Base-by-base conservation (phyloP, 1,140 invertebrate genomes). In the Asbolus verrucosus region DNA sequence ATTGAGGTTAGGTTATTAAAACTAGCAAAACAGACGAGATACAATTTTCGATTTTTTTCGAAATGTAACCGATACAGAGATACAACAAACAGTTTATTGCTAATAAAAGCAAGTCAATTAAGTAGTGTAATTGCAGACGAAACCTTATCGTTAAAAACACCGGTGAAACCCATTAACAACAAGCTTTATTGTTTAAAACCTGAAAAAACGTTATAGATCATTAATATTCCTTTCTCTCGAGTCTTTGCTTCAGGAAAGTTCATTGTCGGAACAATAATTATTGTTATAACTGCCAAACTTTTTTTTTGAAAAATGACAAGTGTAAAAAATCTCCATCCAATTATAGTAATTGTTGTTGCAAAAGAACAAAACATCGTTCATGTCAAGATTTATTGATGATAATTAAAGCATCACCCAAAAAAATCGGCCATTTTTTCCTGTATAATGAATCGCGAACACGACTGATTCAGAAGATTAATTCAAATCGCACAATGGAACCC, bases 171-270 rank as follows among this genome's bases (percentile, higher is more conserved):
- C 46, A 54, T 13, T 54, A 54, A 18, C 46, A 54, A 27, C 27
- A 54, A n/a, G 19, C 19, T 54, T 54, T 54, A 54, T 54, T 54
- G 46, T 54, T 24, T 13, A 11, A 9, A 1, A 43, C 11, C 2
- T 15, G 5, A 16, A 30, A 46, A 24, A 54, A 14, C 43, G 8
- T 11, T 6, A 43, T 2, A 6, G 16, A 8, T 50, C 33, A 11
- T 36, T 36, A 36, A 36, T 36, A 36, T 36, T 36, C 33, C 33
- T 11, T n/a, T 36, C 33, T 36, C 11, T 8, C 27, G 9, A 30
- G 27, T 5, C 27, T 4, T 8, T 30, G 27, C 4, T 8, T 4
- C 27, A 8, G 4, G 27, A 30, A n/a, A n/a, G n/a, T n/a, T n/a
- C n/a, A n/a, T n/a, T n/a, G n/a, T n/a, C n/a, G n/a, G n/a, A n/a